Conservation (phyloP, 2,888 invertebrate genomes). For the Cataglyphis altisquamis region DNA sequence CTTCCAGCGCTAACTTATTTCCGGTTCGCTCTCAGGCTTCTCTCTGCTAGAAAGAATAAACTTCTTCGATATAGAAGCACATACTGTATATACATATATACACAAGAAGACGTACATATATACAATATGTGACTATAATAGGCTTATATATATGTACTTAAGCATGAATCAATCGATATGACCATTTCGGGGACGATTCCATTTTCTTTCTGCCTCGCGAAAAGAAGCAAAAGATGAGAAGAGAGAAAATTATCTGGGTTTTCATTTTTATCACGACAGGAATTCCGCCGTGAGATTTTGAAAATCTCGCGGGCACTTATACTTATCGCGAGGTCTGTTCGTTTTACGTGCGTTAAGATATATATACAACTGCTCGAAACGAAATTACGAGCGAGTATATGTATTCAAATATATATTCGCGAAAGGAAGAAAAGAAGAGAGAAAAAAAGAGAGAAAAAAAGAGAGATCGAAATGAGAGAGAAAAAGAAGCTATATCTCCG, state of each 20-base stretch:
- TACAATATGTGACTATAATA: not conserved
- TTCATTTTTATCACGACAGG: slow-evolving; percentile 6
- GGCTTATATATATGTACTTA: slow-evolving; percentile 14
- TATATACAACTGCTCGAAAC: not conserved
- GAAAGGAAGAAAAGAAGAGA: not conserved
- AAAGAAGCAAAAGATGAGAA: not conserved
- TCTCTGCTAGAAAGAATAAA: not conserved
- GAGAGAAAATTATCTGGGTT: not conserved
- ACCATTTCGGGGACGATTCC: slow-evolving; percentile 20
- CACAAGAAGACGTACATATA: no score
- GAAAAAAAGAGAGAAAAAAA: no score
- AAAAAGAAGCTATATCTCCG: not conserved
- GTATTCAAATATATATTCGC: not conserved
- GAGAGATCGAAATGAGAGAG: no score
- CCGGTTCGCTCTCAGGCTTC: no score
- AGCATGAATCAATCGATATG: slow-evolving; percentile 22
- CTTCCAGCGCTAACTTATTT: no score
- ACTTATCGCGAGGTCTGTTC: not conserved
- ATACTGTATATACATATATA: no score
- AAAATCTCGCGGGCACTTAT: slow-evolving; percentile 16
- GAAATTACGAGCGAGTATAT: not conserved
- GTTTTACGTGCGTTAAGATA: not conserved
- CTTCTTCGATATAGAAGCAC: not conserved
- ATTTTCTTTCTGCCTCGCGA: not conserved
- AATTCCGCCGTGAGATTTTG: slow-evolving; percentile 21